These are phyloP conservation scores for Lissonota sp. DNA, from an alignment of 2,888 invertebrate species.

Conservation along the genomic window DNA sequence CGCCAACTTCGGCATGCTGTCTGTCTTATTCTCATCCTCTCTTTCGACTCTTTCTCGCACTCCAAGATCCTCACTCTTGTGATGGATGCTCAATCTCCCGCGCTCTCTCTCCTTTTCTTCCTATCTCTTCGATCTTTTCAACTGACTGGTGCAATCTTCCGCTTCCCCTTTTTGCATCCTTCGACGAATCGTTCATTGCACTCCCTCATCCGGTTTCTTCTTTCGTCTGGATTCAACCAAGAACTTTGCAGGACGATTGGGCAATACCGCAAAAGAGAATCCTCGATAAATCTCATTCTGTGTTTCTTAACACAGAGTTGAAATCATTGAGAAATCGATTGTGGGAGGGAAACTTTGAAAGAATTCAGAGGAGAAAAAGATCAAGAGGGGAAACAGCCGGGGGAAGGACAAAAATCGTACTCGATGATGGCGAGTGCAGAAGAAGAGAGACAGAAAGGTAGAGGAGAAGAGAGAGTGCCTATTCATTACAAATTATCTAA, in stretches of 20 bases:
- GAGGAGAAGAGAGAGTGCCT: slow-evolving; percentile 79
- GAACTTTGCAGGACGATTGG: too few relatives aligned
- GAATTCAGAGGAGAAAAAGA: slow-evolving; percentile 12
- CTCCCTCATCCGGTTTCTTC: background rate
- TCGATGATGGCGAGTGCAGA: slow-evolving; percentile 41
- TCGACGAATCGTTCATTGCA: slow-evolving; percentile 9
- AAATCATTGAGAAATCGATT: background rate
- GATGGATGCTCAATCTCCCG: slow-evolving; percentile 8
- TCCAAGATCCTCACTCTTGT: background rate
- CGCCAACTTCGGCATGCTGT: slow-evolving; percentile 39
- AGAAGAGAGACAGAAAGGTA: slow-evolving; percentile 29
- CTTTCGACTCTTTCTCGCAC: slow-evolving; percentile 5
- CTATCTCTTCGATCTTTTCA: slow-evolving; percentile 29
- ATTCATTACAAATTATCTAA: slow-evolving; percentile 87
- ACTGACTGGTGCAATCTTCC: slow-evolving; percentile 34
- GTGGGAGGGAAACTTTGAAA: slow-evolving; percentile 19
- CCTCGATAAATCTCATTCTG: too few relatives aligned
- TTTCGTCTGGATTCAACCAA: background rate
- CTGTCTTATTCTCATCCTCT: slow-evolving; percentile 29
- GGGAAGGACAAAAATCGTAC: slow-evolving; percentile 68
- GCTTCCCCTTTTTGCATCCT: slow-evolving; percentile 42
- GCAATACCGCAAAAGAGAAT: too few relatives aligned
- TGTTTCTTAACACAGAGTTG: too few relatives aligned
- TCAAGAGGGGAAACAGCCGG: slow-evolving; percentile 60
- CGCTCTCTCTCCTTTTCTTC: background rate